Base-by-base conservation (phyloP, 1,140 invertebrate genomes). In the Capitella teleta region DNA sequence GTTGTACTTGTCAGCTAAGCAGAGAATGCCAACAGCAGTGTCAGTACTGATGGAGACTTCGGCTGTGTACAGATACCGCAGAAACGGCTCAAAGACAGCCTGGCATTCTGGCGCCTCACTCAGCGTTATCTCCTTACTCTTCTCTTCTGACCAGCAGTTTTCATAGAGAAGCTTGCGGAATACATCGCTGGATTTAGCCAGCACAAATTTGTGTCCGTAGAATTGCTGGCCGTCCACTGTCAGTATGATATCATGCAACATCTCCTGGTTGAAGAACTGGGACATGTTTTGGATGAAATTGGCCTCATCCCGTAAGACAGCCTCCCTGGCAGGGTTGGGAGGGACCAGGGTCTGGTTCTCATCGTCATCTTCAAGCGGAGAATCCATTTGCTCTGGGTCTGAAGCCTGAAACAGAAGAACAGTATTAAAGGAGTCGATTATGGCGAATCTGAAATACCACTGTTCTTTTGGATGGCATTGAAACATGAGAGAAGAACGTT, bases 1-100 rank as follows among this genome's bases (percentile, higher is more conserved):
- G 51, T 67, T 62, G 55, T 72, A 72, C 48, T 72, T 72, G 52
- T 72, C 70, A 14, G 70, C 70, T 21, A 72, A 56, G 51, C 68
- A 72, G n/a, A 72, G 54, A 44, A 72, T 65, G 6, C 70, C 70
- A 1, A 70, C 61, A 23, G 64, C 62, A 14, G 59, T 60, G 0
- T 65, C 61, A 23, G 58, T 57, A 23, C 51, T 61, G 28, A 72
- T 58, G n/a, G 52, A 49, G 1, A 72, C 58, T 51, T 68, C 63
- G 5, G 67, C 70, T 18, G 68, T 70, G 57, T 72, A 72, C 24
- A 72, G 53, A 56, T 64, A 72, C 16, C 53, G 55, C 8, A 72
- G 56, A 54, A 72, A 72, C n/a, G 55, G 52, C 45, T 67, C 63
- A 55, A 72, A 72, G 8, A 67, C 62, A 1, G 52, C 47, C 44